These are phyloP conservation scores for Leptopilina boulardi DNA, from an alignment of 1,140 invertebrate species.

Conservation along the genomic window DNA sequence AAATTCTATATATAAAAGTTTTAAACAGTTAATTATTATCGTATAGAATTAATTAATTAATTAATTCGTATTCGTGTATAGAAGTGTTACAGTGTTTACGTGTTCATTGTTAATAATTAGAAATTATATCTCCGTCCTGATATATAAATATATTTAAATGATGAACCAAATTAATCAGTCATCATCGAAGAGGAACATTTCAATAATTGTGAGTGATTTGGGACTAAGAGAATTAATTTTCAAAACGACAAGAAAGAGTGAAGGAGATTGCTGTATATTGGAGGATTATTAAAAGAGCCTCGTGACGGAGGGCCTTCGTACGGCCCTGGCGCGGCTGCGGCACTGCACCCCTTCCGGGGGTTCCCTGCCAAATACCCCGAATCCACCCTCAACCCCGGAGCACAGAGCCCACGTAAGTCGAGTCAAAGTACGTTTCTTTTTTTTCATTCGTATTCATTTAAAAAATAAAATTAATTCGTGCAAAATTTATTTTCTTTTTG, in stretches of 20 bases:
- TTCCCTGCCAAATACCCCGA: constrained; percentile 73
- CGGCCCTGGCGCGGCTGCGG: constrained; percentile 77
- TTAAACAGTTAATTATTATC: not conserved
- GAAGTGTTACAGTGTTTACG: not conserved
- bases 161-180: not conserved
- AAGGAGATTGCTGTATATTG: constrained; percentile 44
- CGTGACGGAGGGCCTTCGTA: constrained; percentile 76
- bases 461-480: too few relatives aligned
- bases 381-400: constrained; percentile 73
- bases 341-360: constrained; percentile 75
- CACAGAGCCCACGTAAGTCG: constrained; percentile 72
- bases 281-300: constrained; percentile 70
- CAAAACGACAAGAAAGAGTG: constrained; percentile 40
- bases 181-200: not conserved
- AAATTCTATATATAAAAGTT: not conserved
- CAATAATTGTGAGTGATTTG: not conserved
- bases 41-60: too few relatives aligned
- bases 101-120: not conserved
- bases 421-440: constrained; percentile 19
- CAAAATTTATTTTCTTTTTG: too few relatives aligned
- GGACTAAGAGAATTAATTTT: not conserved
- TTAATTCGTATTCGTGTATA: not conserved
- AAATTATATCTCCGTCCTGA: not conserved
- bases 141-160: too few relatives aligned
- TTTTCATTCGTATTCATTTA: not conserved